Base-by-base conservation (phyloP, 2,888 invertebrate genomes). In the Trissolcus brochymenae region DNA sequence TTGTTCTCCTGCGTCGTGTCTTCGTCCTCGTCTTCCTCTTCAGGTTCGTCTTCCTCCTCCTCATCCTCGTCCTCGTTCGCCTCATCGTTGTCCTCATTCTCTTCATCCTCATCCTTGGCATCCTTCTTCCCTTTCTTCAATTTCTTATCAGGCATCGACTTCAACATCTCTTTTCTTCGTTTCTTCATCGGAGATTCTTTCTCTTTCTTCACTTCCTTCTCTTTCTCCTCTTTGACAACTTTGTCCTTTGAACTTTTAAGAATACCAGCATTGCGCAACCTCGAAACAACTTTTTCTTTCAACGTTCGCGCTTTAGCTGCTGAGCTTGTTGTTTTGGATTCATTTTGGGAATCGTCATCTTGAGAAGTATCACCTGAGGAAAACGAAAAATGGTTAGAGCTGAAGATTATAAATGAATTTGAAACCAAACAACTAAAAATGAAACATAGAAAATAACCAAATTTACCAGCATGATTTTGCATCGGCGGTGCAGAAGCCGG, bases 401-500 rank as follows among this genome's bases (percentile, higher is more conserved):
- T 4, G 6, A 25, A 25, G 25, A 25, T 25, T 6, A 25, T 25
- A 25, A 25, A 4, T 25, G 25, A 25, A 25, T 25, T 6, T 4
- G 4, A 25, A 25, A 25, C 25, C 9, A 35, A 35, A 11, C 1
- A 35, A 35, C 1, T 9, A 35, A 35, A 9, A 35, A 7, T 35
- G 9, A n/a, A n/a, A n/a, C n/a, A 35, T 6, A 11, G 25, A 25
- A 9, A 2, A 35, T 6, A 6, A 35, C 6, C 9, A 35, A 35
- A 11, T 35, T 35, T 78, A 75, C 78, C 78, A 17, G 78, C 90
- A 81, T 90, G 90, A 82, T 92, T 93, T 1, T 93, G 92, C 76
- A 92, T 91, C 0, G 95, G 95, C 0, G 95, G 95, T 0, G 95
- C 95, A 0, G 95, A 95, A 0, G 95, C 95, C 0, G 96, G 95